phyloP scores from a whole-genome alignment of 2,888 invertebrate genomes.

The Cephus rjabovi region DNA sequence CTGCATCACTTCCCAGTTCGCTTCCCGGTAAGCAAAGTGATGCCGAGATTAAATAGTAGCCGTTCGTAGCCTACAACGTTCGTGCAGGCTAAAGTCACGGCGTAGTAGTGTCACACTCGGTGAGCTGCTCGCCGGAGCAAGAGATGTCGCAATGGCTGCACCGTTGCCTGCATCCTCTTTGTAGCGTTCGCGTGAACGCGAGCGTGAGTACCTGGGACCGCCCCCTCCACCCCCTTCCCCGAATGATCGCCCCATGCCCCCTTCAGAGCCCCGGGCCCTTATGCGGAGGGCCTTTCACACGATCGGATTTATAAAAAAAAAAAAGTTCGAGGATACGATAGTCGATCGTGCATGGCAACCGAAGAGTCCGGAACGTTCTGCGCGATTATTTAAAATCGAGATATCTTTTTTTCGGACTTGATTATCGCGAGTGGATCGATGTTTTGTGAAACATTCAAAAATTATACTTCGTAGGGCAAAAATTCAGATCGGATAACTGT shows the following conservation, averaged over 20 bases:
- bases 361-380: too few species aligned
- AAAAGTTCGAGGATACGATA: constrained; percentile 20
- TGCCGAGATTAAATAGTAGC: constrained; percentile 3
- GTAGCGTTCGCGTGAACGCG: constrained; percentile 37
- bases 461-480: too few species aligned
- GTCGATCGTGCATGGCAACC: constrained; percentile 16
- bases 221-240: neutral
- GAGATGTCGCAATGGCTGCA: constrained; percentile 58
- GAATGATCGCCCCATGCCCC: constrained; percentile 5
- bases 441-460: too few species aligned
- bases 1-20: constrained; percentile 45
- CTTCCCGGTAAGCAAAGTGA: constrained; percentile 33
- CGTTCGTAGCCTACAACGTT: neutral
- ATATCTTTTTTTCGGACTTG: neutral
- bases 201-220: constrained; percentile 21
- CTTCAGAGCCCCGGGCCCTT: constrained; percentile 21
- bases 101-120: constrained; percentile 42
- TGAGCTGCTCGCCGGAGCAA: constrained; percentile 57
- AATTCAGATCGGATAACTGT: too few species aligned
- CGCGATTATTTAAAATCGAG: neutral
- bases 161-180: constrained; percentile 56
- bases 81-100: constrained; percentile 21
- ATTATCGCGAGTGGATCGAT: too few species aligned
- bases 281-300: too few species aligned
- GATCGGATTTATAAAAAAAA: too few species aligned